Evolutionary conservation across 30 jellyfish, hydroid and myxozoan species (phyloP).

Genomic region (Pelagia noctiluca): DNA sequence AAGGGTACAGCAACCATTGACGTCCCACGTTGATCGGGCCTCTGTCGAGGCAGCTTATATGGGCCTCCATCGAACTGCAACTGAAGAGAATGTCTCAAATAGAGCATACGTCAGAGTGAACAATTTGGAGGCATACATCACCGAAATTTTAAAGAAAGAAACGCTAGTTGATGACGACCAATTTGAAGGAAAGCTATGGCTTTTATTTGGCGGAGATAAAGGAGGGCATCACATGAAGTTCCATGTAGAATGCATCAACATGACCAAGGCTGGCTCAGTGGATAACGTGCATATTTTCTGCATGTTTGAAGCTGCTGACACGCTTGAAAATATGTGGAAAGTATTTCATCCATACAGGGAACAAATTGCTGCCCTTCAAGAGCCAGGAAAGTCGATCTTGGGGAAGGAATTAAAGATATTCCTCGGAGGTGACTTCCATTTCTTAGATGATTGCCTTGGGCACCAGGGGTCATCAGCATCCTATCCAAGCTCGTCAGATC

Average conservation of each 20-base stretch:
- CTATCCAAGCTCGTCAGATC: background rate
- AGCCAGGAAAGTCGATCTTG: background rate
- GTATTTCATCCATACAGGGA: slow-evolving; percentile 3
- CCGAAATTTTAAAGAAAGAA: background rate
- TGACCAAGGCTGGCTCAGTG: background rate
- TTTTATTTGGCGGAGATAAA: background rate
- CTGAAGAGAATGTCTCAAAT: background rate
- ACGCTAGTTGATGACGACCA: background rate
- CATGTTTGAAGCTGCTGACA: slow-evolving; percentile 21
- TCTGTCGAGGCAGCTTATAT: slow-evolving; percentile 16
- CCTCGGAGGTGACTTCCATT: slow-evolving; percentile 3
- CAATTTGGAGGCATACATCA: slow-evolving; percentile 2
- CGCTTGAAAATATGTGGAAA: slow-evolving; percentile 10
- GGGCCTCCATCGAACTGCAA: slow-evolving; percentile 21
- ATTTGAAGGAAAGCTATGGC: background rate
- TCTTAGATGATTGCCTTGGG: background rate
- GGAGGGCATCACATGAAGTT: slow-evolving; percentile 15
- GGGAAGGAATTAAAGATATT: background rate
- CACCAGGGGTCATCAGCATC: background rate
- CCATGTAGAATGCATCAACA: background rate
- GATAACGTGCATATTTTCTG: slow-evolving; percentile 5
- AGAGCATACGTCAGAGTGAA: slow-evolving; percentile 3
- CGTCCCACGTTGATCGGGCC: slow-evolving; percentile 8
- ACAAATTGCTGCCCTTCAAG: background rate
- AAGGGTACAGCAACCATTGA: slow-evolving; percentile 5